Evolutionary conservation across 2,113 vertebrate species (phyloP), one percentile per base, ranked within the genome.

Genomic region (Columba livia): DNA sequence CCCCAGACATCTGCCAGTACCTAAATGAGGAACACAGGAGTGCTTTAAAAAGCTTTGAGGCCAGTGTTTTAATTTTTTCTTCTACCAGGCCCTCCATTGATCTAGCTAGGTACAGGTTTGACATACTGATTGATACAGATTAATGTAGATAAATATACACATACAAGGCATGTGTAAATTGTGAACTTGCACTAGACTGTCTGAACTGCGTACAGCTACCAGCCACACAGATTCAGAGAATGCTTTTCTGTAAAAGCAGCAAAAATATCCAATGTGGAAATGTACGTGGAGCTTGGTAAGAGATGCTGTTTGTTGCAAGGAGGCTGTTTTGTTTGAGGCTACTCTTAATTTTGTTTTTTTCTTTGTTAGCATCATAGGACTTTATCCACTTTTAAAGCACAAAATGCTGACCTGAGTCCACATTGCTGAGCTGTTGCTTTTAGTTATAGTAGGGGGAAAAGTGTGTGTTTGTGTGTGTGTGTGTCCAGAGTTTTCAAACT

Each of bases 401-500:
- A 4, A 8, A 10, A 10, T 15, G 17, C 10, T 40, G 44, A 4
- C n/a, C 36, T 5, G 12, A 16, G 61, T 13, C n/a, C 19, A 1
- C 11, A 2, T 29, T 12, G 28, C 34, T 17, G 57, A 81, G 26
- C 31, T 67, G 40, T 78, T 28, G 32, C 16, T 25, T 69, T 29
- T 13, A 11, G 14, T 36, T 54, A 7, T 0, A 12, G 32, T 11
- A 8, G 26, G 74, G 24, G 26, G 9, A 6, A 56, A 19, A 8
- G 13, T 0, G 1, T 2, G 47, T 25, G 14, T 11, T 5, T 8
- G 32, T 2, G 1, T 53, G 47, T 12, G 28, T 20, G 42, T 4
- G 2, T 23, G 6, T 23, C 26, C 14, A 5, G 40, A 15, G 57
- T 23, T 38, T 17, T 50, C 20, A 8, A 10, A n/a, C 12, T 16